Conservation (phyloP, 2,888 invertebrate genomes). For the Eustalomyia histrio region DNA sequence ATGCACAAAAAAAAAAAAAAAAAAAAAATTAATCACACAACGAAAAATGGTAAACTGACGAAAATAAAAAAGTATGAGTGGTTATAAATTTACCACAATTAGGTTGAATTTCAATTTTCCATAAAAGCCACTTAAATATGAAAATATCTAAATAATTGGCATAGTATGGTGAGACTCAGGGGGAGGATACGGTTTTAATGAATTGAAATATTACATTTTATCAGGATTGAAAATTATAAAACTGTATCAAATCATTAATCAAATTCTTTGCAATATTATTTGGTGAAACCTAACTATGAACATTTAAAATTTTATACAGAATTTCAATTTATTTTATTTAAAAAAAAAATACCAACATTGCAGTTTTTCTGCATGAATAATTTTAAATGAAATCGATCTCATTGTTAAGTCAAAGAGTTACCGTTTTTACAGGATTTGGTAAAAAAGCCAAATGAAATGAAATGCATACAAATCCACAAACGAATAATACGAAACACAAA, state of each 20-base stretch:
- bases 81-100: conserved; percentile 76
- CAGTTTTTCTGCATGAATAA: conserved; percentile 75
- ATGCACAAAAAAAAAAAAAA: conserved; percentile 56
- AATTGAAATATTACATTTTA: conserved; percentile 20
- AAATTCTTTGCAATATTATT: neutral
- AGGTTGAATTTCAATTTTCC: conserved; percentile 77
- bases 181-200: conserved; percentile 6
- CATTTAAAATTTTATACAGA: conserved; percentile 7
- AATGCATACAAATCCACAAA: conserved; percentile 34
- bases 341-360: conserved; percentile 64
- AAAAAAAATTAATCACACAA: conserved; percentile 65
- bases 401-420: conserved; percentile 67
- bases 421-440: conserved; percentile 24
- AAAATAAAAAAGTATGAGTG: conserved; percentile 60
- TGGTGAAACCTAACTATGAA: conserved; percentile 3
- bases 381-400: conserved; percentile 69
- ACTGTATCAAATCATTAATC: conserved; percentile 2
- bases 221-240: conserved; percentile 18
- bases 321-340: conserved; percentile 1
- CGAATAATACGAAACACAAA: conserved; percentile 23
- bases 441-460: conserved; percentile 39
- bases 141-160: conserved; percentile 63
- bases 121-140: conserved; percentile 63
- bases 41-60: conserved; percentile 71
- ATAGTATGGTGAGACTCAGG: neutral